A percentile compares a stretch with the other conserved stretches of the same genome.
Conservation (phyloP, 2,113 vertebrate genomes). For the Pelecanoides urinatrix region DNA sequence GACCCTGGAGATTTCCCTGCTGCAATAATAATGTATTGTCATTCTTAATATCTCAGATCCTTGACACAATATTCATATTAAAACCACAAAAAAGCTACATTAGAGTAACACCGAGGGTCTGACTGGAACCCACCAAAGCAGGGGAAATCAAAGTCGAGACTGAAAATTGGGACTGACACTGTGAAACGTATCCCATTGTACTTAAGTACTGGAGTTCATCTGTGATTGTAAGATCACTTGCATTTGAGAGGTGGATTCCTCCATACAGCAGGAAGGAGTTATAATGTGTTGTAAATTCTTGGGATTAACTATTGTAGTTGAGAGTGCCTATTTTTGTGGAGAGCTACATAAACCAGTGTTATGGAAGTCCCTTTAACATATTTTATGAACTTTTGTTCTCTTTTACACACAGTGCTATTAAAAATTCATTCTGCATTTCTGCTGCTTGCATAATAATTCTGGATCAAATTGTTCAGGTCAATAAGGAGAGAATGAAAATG, state of each 20-base stretch:
- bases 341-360: neutral
- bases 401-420: neutral
- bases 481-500: neutral
- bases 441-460: conserved; percentile 15
- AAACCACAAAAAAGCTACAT: conserved; percentile 56
- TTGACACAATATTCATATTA: conserved; percentile 82
- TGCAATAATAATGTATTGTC: conserved; percentile 85
- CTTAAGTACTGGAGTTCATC: conserved; percentile 28
- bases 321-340: conserved; percentile 30
- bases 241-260: conserved; percentile 9
- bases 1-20: conserved; percentile 75
- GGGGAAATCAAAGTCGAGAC: conserved; percentile 52
- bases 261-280: neutral
- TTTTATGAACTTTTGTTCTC: conserved; percentile 50
- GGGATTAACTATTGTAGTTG: conserved; percentile 7
- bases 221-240: conserved; percentile 23
- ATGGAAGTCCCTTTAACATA: conserved; percentile 21
- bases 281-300: conserved; percentile 15
- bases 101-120: conserved; percentile 41
- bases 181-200: conserved; percentile 45
- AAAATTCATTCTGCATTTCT: conserved; percentile 41
- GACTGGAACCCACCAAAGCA: conserved; percentile 3
- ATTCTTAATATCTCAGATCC: conserved; percentile 83
- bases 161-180: conserved; percentile 58
- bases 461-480: conserved; percentile 19